Evolutionary conservation across 1,140 invertebrate genomes (phyloP), one percentile per base, ranked within the genome.

Genomic region (Heliconius melpomene): DNA sequence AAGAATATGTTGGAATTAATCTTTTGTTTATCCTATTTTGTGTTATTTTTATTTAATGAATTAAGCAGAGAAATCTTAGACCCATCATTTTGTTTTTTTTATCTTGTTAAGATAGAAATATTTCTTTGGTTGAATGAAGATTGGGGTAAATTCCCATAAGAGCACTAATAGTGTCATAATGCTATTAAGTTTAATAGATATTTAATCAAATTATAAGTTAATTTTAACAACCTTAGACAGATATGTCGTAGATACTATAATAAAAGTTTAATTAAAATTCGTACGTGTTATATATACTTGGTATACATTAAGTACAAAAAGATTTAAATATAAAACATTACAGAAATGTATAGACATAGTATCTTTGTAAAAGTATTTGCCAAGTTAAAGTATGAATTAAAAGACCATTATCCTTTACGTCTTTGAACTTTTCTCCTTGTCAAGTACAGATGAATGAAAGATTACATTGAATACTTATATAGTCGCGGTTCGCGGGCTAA

Each of bases 341-440:
- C 7, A 54, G 18, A 52, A 18, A 7, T 52, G 18, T 52, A 52
- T 46, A 52, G 50, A 52, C 18, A 7, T 52, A 0, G 50, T 52
- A 20, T 52, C 50, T 52, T 20, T 57, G 18, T 23, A 29, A 66
- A 66, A 66, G 26, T 66, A 29, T 66, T 66, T 66, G 23, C 23
- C 23, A 16, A 66, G 60, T 11, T 66, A 66, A 66, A 66, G 60
- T 16, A 23, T 66, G 26, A 66, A 66, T 66, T 66, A 66, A 66
- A 26, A 66, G 23, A 66, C 60, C 60, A 66, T 66, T 66, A 66
- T 66, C 60, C 60, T 66, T 66, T 16, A 29, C 26, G 26, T 7
- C 5, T 66, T 66, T 66, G 60, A 66, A 66, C 60, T 66, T 66
- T 66, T 66, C 60, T 26, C 26, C 23, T 66, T 66, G 23, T 66